Evolutionary conservation across 2,113 vertebrate species (phyloP).

Genomic region (Agelaius tricolor): DNA sequence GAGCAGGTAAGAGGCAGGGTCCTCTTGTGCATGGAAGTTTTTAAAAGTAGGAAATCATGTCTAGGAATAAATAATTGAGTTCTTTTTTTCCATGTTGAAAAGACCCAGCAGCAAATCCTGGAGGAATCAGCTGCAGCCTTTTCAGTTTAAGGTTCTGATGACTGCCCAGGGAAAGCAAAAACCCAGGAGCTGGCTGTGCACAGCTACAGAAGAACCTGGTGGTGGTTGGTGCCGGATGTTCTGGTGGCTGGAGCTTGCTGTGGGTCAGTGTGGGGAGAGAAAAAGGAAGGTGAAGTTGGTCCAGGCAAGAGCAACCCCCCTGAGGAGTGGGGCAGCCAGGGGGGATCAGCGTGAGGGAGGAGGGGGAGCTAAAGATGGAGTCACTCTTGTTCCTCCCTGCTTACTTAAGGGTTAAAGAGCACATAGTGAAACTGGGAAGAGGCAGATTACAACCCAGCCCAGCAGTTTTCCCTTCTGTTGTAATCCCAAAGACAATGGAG

Average conservation of each 20-base stretch:
- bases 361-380: background rate
- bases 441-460: background rate
- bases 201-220: background rate
- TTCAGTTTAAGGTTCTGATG: background rate
- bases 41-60: background rate
- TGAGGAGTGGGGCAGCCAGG: background rate
- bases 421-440: background rate
- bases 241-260: background rate
- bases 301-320: too few relatives aligned
- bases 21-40: background rate
- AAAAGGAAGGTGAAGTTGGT: too few relatives aligned
- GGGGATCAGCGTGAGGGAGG: background rate
- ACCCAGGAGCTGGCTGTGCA: background rate
- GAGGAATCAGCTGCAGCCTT: background rate
- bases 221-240: background rate
- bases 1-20: background rate
- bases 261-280: background rate
- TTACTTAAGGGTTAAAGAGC: background rate
- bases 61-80: background rate
- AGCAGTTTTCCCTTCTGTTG: background rate
- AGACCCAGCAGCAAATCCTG: background rate
- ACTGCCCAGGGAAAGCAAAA: background rate
- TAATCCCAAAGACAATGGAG: background rate
- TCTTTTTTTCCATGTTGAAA: background rate
- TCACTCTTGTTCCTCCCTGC: background rate